phyloP scores from a whole-genome alignment of 2,888 invertebrate genomes.

The Drosophila limbata region DNA sequence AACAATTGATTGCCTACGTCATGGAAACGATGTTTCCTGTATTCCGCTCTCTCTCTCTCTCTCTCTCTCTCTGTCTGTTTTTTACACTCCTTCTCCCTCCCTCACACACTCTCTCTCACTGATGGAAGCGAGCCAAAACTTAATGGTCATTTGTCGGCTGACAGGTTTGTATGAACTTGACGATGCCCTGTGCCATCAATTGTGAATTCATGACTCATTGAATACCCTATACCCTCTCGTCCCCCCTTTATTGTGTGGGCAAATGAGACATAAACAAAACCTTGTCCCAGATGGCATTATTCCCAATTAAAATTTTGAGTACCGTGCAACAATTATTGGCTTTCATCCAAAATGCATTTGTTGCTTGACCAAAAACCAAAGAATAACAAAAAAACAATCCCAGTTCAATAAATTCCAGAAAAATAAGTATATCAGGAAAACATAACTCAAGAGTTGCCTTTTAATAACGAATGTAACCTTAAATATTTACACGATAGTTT shows the following conservation, averaged over 20 bases:
- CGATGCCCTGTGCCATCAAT: conserved; percentile 48
- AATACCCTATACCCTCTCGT: not conserved
- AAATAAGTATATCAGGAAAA: conserved; percentile 26
- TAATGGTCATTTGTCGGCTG: conserved; percentile 45
- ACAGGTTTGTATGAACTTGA: conserved; percentile 54
- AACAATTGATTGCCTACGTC: conserved; percentile 51
- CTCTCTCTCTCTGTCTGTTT: not conserved
- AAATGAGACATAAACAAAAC: conserved; percentile 31
- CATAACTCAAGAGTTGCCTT: conserved; percentile 41
- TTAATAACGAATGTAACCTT: conserved; percentile 16
- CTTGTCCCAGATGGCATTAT: conserved; percentile 60
- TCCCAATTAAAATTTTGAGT: conserved; percentile 46
- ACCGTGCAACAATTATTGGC: conserved; percentile 58
- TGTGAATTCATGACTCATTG: conserved; percentile 37
- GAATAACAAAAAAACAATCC: not conserved
- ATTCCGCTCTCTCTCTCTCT: conserved; percentile 1
- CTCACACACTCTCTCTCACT: not conserved
- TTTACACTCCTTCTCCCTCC: not conserved
- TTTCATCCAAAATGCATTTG: conserved; percentile 38
- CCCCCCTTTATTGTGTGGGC: conserved; percentile 3
- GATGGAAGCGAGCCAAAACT: conserved; percentile 43
- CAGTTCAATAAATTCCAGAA: conserved; percentile 45
- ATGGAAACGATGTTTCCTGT: conserved; percentile 46
- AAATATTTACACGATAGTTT: conserved; percentile 25
- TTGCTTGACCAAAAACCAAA: not conserved